Conservation (phyloP, 2,113 vertebrate genomes). For the Mystacornis crossleyi region DNA sequence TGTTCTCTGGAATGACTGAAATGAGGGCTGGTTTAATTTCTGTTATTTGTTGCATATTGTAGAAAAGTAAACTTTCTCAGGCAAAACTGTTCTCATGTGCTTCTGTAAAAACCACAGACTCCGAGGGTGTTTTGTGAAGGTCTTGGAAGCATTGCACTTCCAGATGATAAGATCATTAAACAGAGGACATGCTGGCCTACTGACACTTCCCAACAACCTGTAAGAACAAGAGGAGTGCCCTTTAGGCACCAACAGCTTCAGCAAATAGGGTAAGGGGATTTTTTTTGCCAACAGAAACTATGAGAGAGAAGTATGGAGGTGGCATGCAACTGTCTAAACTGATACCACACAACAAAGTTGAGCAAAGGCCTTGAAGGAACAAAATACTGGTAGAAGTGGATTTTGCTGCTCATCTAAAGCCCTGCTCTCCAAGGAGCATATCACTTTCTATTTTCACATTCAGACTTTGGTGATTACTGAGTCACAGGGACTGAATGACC, state of each 20-base stretch:
- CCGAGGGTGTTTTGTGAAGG: background rate
- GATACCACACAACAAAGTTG: background rate
- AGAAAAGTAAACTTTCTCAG: background rate
- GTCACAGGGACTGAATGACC: background rate
- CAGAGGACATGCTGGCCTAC: background rate
- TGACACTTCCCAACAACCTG: background rate
- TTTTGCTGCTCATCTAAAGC: background rate
- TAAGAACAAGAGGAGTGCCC: background rate
- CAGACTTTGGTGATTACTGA: background rate
- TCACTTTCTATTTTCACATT: background rate
- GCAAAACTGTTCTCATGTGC: background rate
- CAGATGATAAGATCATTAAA: background rate
- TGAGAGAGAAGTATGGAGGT: background rate
- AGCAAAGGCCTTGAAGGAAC: background rate
- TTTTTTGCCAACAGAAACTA: background rate
- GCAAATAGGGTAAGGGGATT: background rate
- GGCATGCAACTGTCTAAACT: background rate
- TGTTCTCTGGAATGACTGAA: constrained; percentile 5
- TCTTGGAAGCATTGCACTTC: background rate
- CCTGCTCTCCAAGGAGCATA: background rate
- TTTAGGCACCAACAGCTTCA: background rate
- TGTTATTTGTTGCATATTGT: background rate
- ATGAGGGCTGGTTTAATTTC: background rate
- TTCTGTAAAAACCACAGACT: background rate
- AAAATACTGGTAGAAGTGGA: background rate